Conservation (phyloP, 2,888 invertebrate genomes). For the Phaonia tiefii region DNA sequence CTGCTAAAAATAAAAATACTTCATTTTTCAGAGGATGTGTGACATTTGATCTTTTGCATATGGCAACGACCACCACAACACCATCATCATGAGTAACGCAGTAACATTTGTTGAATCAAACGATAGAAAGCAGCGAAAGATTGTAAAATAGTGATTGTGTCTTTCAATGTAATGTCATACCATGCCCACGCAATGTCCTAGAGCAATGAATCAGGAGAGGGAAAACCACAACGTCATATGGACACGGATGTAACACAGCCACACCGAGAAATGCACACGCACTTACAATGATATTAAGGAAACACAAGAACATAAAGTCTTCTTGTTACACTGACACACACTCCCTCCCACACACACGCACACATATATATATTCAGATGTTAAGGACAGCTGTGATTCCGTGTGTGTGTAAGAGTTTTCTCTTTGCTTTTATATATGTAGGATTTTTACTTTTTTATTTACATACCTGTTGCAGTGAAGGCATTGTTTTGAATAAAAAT, state of each 20-base stretch:
- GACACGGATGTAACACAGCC: conserved; percentile 4
- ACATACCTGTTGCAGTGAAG: conserved; percentile 80
- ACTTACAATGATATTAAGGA: conserved; percentile 53
- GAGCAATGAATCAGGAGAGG: conserved; percentile 49
- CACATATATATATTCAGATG: conserved; percentile 35
- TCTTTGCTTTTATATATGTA: background rate
- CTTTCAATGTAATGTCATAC: too few relatives aligned
- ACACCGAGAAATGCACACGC: conserved; percentile 41
- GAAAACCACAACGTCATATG: conserved; percentile 61
- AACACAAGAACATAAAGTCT: conserved; percentile 47
- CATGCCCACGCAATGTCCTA: conserved; percentile 28
- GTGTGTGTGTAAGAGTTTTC: conserved; percentile 21
- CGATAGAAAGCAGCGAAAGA: too few relatives aligned
- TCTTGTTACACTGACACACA: conserved; percentile 36
- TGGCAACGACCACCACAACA: too few relatives aligned
- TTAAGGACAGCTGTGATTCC: background rate
- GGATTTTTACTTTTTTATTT: conserved; percentile 72
- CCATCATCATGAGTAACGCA: too few relatives aligned
- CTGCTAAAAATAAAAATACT: too few relatives aligned
- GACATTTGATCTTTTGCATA: too few relatives aligned
- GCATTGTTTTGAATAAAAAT: conserved; percentile 80
- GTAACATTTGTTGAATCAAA: too few relatives aligned
- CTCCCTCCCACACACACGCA: background rate
- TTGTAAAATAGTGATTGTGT: too few relatives aligned
- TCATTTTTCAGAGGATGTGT: too few relatives aligned